Percentiles rank a stretch among this genome's conserved stretches.
Evolutionary conservation across 2,888 invertebrate genomes (phyloP).

Genomic region (Thera obeliscata): DNA sequence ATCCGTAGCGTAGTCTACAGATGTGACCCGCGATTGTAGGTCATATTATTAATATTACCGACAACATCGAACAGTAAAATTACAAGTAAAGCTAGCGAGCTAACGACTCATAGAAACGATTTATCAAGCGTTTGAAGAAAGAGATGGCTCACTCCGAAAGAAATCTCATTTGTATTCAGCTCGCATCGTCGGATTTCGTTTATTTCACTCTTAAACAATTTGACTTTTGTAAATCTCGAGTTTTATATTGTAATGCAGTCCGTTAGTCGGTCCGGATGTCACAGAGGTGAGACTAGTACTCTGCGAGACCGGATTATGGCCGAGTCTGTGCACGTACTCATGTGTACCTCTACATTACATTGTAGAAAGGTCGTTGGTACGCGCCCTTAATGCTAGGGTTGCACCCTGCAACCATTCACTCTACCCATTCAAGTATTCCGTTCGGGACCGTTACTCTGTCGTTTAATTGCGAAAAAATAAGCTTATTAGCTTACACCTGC

Average conservation of each 20-base stretch:
- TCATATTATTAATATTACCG: conserved; percentile 80
- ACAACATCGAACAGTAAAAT: conserved; percentile 77
- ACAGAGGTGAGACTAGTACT: conserved; percentile 54
- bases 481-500: conserved; percentile 72
- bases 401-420: conserved; percentile 44
- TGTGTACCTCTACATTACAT: conserved; percentile 41
- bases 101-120: conserved; percentile 78
- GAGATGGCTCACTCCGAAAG: conserved; percentile 75
- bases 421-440: conserved; percentile 58
- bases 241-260: conserved; percentile 68
- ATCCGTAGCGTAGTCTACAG: conserved; percentile 60
- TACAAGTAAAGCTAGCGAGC: conserved; percentile 72
- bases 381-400: conserved; percentile 58
- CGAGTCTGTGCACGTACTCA: conserved; percentile 57
- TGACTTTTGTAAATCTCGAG: conserved; percentile 73
- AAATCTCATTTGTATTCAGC: conserved; percentile 76
- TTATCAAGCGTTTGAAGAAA: conserved; percentile 73
- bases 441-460: conserved; percentile 64
- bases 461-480: conserved; percentile 67
- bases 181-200: conserved; percentile 66
- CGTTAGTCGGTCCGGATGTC: conserved; percentile 70
- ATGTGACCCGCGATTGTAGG: conserved; percentile 78
- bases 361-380: conserved; percentile 60
- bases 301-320: conserved; percentile 57
- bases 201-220: conserved; percentile 75